Base-by-base conservation (phyloP, 2,888 invertebrate genomes). In the Allophyes oxyacanthae region DNA sequence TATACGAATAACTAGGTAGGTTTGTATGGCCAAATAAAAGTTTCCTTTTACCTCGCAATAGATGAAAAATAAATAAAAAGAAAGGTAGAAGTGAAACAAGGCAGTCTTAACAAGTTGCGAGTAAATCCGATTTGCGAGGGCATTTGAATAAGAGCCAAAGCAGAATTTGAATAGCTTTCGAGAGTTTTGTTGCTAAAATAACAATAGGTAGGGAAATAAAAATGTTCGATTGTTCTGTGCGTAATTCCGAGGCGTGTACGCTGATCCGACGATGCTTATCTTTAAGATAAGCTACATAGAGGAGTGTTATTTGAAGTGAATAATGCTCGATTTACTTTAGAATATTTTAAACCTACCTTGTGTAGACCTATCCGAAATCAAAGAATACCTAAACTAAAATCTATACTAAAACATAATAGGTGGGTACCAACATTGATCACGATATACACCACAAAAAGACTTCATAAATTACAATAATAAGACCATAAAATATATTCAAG, bases 81-180 rank as follows among this genome's bases (percentile, higher is more conserved):
- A 66, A 60, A 72, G 75, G 77, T 81, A 83, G 81, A 89, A 88
- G 83, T 89, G 87, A 87, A 87, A 89, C 86, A 89, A 88, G 82
- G 82, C 88, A 73, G 83, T 84, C 83, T 88, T 92, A 92, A 91
- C 92, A 92, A 92, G 89, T 87, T 83, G 84, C 78, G 70, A 79
- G 85, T 75, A 88, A 92, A 93, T 92, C 93, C 81, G 93, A 92
- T 93, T 92, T 91, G 84, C 77, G 70, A 72, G 79, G 66, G 78
- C 81, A 92, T 92, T 93, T 92, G 92, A 92, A 92, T 92, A 93
- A 92, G 88, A 86, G 83, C 75, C 72, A 73, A 65, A 65, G 65
- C 62, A 68, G 62, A 70, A 78, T 72, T 79, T 77, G 75, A 75
- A 75, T 75, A 75, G 75, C 78, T 64, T 60, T 65, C 64, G 62